Evolutionary conservation across 2,797 vertebrate genomes (phyloP).

Genomic region (Anguilla obscura): DNA sequence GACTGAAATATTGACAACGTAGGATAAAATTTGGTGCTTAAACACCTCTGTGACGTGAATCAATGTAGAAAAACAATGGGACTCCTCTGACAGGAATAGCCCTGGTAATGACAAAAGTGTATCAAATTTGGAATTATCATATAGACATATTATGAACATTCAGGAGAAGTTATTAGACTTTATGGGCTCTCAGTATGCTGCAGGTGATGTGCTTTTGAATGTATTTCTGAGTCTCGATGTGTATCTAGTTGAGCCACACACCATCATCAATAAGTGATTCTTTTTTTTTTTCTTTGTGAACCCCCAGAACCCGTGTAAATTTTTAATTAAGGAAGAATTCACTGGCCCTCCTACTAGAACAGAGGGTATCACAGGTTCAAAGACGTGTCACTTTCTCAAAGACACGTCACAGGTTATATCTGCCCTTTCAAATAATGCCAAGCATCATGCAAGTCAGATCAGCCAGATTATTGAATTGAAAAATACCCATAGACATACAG

Average conservation of each 20-base stretch:
- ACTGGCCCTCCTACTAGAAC: not conserved
- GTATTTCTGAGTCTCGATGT: not conserved
- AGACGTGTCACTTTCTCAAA: not conserved
- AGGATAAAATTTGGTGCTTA: no score
- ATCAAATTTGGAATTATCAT: no score
- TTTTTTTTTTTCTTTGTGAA: not conserved
- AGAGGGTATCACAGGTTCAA: not conserved
- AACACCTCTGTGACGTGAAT: no score
- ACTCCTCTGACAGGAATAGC: no score
- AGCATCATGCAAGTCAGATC: slow-evolving; percentile 1
- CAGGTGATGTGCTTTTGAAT: not conserved
- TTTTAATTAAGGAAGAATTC: not conserved
- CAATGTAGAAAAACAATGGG: no score
- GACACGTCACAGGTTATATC: not conserved
- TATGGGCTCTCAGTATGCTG: not conserved
- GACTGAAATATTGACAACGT: no score
- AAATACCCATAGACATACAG: not conserved
- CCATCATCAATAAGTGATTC: not conserved
- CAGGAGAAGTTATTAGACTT: not conserved
- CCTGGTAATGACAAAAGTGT: no score
- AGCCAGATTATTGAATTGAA: not conserved
- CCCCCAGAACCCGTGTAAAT: not conserved
- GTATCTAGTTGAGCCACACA: not conserved
- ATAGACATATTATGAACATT: no score
- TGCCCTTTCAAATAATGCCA: not conserved